Conservation (phyloP, 2,888 invertebrate species). For the Arctia plantaginis region DNA sequence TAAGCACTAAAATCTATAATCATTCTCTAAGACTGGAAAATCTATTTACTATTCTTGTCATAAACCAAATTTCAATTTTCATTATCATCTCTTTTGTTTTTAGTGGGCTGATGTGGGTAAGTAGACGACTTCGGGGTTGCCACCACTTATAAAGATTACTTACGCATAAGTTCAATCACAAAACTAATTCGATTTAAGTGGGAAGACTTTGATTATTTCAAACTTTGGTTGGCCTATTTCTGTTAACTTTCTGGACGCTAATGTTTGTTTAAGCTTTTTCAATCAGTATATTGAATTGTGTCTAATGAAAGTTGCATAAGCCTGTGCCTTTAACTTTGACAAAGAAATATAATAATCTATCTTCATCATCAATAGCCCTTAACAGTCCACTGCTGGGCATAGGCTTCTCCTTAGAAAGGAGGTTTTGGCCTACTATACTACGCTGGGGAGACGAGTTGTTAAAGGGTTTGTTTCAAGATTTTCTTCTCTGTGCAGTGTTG, state of each 20-base stretch:
- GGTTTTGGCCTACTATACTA: too few species aligned
- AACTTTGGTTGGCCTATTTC: constrained; percentile 11
- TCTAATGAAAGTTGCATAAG: background rate
- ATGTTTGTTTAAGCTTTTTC: background rate
- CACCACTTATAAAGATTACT: constrained; percentile 11
- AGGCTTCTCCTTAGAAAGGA: too few species aligned
- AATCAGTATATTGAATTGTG: background rate
- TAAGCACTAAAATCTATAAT: background rate
- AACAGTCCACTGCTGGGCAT: too few species aligned
- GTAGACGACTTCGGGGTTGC: constrained; percentile 24
- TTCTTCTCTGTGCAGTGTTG: too few species aligned
- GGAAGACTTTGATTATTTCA: constrained; percentile 33
- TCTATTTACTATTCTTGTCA: background rate
- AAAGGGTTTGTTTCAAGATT: too few species aligned
- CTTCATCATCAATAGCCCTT: too few species aligned
- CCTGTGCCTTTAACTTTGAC: background rate
- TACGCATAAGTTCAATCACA: constrained; percentile 11
- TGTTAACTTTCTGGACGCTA: constrained; percentile 1
- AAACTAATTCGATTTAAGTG: constrained; percentile 34
- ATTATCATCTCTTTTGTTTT: constrained; percentile 1
- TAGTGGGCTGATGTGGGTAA: constrained; percentile 14
- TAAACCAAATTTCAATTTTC: background rate
- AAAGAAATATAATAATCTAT: background rate
- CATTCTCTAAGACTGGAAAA: background rate
- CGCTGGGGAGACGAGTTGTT: too few species aligned